Evolutionary conservation across 2,888 invertebrate species (phyloP).

Genomic region (Calliphora vomitoria): DNA sequence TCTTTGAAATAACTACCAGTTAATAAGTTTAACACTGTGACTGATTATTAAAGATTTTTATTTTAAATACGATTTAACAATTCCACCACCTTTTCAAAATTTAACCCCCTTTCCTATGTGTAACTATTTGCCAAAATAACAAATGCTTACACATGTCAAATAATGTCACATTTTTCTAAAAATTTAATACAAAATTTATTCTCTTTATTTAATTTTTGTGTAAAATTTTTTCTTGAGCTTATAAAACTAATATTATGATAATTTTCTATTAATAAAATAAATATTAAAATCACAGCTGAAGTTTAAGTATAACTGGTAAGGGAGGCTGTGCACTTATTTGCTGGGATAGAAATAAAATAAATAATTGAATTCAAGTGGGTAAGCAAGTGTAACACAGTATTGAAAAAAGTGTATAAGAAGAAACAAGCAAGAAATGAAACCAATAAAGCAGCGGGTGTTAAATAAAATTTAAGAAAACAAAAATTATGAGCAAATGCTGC

Average conservation of each 20-base stretch:
- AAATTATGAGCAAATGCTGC: slow-evolving; percentile 50
- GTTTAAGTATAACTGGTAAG: not conserved
- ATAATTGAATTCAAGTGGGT: slow-evolving; percentile 46
- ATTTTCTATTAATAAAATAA: slow-evolving; percentile 61
- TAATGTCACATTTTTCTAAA: not conserved
- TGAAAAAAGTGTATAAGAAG: not conserved
- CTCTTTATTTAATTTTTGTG: slow-evolving; percentile 14
- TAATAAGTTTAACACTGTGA: not conserved
- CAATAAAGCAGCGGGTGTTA: slow-evolving; percentile 68
- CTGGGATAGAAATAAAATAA: not conserved
- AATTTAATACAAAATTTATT: not conserved
- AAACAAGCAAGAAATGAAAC: slow-evolving; percentile 37
- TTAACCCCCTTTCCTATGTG: not conserved
- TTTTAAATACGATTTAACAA: not conserved
- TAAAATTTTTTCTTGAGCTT: not conserved
- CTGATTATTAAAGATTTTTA: not conserved
- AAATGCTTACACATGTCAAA: not conserved
- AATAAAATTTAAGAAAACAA: slow-evolving; percentile 62
- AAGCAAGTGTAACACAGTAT: slow-evolving; percentile 15
- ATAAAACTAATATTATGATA: slow-evolving; percentile 56
- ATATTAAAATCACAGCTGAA: slow-evolving; percentile 54
- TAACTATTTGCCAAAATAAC: not conserved
- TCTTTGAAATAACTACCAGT: too few species aligned
- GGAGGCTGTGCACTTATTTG: not conserved
- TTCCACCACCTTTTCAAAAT: not conserved